Evolutionary conservation across 2,797 vertebrate genomes (phyloP).

Genomic region (Bryconaethiops microstoma): DNA sequence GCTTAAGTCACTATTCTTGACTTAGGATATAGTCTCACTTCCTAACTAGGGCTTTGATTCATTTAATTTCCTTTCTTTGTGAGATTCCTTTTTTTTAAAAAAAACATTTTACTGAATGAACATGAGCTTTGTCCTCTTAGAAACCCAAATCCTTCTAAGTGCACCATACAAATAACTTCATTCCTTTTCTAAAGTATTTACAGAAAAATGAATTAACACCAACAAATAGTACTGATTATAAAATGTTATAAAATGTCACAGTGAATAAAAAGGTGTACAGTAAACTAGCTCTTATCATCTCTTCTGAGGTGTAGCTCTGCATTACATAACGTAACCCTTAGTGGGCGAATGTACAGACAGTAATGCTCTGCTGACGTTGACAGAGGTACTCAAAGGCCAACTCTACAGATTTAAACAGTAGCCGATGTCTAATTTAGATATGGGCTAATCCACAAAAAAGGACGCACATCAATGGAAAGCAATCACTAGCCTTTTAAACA

Average conservation of each 20-base stretch:
- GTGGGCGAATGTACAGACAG: not conserved
- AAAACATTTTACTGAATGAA: too few species aligned
- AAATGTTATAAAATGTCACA: not conserved
- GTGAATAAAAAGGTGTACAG: not conserved
- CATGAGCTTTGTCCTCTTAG: too few species aligned
- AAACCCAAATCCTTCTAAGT: too few species aligned
- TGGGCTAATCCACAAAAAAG: conserved; percentile 18
- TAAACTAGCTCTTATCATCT: not conserved
- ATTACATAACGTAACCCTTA: not conserved
- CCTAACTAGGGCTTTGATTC: too few species aligned
- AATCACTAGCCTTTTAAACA: not conserved
- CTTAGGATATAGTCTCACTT: too few species aligned
- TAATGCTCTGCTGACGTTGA: conserved; percentile 7
- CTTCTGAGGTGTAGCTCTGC: not conserved
- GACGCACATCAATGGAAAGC: not conserved
- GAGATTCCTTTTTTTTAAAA: too few species aligned
- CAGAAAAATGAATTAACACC: too few species aligned
- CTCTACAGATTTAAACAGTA: conserved; percentile 5
- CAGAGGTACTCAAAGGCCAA: not conserved
- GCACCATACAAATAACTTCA: too few species aligned
- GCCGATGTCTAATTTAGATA: not conserved
- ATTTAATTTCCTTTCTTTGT: too few species aligned
- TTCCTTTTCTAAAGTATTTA: too few species aligned
- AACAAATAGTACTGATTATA: not conserved
- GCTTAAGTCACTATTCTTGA: too few species aligned